Percentiles rank a stretch among this genome's conserved stretches.
These are phyloP conservation scores for Eueremaeus valkanovi DNA, from an alignment of 2,888 invertebrate species.

Conservation along the genomic window DNA sequence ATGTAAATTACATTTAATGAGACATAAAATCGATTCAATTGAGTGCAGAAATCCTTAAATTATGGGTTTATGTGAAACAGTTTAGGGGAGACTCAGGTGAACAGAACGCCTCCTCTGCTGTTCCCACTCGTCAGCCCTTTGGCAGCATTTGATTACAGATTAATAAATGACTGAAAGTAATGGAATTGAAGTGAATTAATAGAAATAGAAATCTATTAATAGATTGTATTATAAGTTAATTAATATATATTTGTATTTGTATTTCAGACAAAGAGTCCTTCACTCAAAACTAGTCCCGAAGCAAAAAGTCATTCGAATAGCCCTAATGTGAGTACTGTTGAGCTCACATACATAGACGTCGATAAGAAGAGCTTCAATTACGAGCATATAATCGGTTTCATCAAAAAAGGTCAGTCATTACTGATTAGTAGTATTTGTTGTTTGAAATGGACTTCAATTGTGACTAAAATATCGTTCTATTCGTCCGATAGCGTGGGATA, in stretches of 20 bases:
- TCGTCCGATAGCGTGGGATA: slow-evolving; percentile 6
- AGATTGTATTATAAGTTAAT: neutral
- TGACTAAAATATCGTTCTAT: neutral
- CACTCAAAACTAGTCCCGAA: slow-evolving; percentile 10
- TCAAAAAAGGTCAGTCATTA: slow-evolving; percentile 26
- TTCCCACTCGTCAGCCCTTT: too few species aligned
- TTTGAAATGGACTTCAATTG: neutral
- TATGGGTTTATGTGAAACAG: too few species aligned
- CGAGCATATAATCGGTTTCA: slow-evolving; percentile 34
- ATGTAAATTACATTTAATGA: too few species aligned
- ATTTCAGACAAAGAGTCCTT: neutral
- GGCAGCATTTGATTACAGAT: too few species aligned
- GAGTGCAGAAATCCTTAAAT: too few species aligned
- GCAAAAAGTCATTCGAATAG: slow-evolving; percentile 3
- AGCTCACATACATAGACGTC: slow-evolving; percentile 26
- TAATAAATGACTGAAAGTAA: too few species aligned
- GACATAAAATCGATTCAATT: neutral
- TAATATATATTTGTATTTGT: neutral
- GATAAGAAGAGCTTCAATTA: slow-evolving; percentile 39
- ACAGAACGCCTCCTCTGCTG: too few species aligned
- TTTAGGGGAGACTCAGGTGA: too few species aligned
- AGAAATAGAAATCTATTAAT: too few species aligned
- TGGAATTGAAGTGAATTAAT: too few species aligned
- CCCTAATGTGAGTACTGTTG: neutral
- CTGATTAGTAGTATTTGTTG: neutral